These are phyloP conservation scores for Pilophorus perplexus DNA, from an alignment of 2,888 invertebrate genomes.

Conservation along the genomic window DNA sequence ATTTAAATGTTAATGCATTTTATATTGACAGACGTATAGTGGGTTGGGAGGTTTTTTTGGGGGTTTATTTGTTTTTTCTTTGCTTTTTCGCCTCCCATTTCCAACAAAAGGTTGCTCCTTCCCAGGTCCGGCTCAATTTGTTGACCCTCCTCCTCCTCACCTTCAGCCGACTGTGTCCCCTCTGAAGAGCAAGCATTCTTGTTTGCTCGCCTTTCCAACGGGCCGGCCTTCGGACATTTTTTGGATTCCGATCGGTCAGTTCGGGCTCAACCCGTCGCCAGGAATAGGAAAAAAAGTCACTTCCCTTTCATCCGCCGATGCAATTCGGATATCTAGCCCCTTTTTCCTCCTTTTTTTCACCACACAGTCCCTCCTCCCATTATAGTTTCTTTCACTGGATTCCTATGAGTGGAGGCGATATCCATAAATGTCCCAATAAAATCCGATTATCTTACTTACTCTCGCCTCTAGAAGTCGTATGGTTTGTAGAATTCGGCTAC, in stretches of 20 bases:
- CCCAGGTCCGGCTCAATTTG: constrained; percentile 14
- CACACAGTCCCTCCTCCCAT: background rate
- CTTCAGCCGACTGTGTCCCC: background rate
- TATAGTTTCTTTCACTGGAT: background rate
- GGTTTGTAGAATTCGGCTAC: background rate
- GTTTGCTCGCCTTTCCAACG: constrained; percentile 7
- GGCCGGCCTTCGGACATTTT: constrained; percentile 11
- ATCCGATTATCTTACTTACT: constrained; percentile 9
- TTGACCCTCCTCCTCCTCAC: background rate
- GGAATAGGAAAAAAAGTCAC: constrained; percentile 1
- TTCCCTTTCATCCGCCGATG: constrained; percentile 28
- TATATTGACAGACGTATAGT: constrained; percentile 36
- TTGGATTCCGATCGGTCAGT: constrained; percentile 17
- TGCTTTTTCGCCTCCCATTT: background rate
- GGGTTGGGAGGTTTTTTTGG: background rate
- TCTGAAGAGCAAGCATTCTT: background rate
- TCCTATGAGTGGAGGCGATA: too few species aligned
- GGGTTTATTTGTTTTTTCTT: background rate
- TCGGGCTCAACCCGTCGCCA: background rate
- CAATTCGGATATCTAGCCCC: constrained; percentile 15
- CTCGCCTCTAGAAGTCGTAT: constrained; percentile 3
- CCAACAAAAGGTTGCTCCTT: background rate
- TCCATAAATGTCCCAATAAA: constrained; percentile 15
- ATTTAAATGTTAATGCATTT: constrained; percentile 43
- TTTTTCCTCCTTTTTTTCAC: background rate